These are phyloP conservation scores for Kobus ellipsiprymnus DNA, from an alignment of 2,113 vertebrate genomes.

Conservation along the genomic window DNA sequence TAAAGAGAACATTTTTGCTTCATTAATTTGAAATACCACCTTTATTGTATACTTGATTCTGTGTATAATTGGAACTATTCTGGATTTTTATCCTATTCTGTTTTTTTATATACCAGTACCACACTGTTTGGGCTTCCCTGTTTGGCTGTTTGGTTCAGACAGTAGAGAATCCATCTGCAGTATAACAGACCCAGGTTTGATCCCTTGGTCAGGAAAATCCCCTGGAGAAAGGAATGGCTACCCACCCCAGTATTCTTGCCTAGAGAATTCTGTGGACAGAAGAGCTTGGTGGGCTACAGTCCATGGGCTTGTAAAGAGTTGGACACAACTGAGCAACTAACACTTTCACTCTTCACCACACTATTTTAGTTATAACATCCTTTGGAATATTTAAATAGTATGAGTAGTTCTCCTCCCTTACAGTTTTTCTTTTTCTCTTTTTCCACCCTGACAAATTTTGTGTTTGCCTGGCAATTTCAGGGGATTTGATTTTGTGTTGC, in stretches of 20 bases:
- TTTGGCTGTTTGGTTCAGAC: neutral
- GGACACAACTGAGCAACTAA: neutral
- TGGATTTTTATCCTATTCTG: neutral
- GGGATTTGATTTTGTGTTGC: neutral
- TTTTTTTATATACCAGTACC: neutral
- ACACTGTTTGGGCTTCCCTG: neutral
- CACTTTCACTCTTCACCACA: neutral
- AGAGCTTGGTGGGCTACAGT: neutral
- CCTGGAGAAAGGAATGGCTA: neutral
- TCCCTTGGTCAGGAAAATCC: neutral
- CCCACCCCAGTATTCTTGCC: neutral
- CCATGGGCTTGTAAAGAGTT: neutral
- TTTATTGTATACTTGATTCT: slow-evolving; percentile 12
- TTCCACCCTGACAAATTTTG: neutral
- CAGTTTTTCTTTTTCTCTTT: neutral
- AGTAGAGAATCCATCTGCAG: neutral
- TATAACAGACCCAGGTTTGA: neutral
- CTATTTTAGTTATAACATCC: neutral
- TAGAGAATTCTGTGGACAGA: neutral
- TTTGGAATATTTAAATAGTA: slow-evolving; percentile 5
- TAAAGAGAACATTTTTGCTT: neutral
- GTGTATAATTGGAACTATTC: neutral
- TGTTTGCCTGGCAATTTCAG: neutral
- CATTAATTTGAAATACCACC: neutral
- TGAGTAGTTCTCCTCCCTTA: neutral